Percentiles rank a stretch among this genome's conserved stretches.
These are phyloP conservation scores for Mastomys natalensis DNA, from an alignment of 2,113 vertebrate genomes.

Conservation along the genomic window DNA sequence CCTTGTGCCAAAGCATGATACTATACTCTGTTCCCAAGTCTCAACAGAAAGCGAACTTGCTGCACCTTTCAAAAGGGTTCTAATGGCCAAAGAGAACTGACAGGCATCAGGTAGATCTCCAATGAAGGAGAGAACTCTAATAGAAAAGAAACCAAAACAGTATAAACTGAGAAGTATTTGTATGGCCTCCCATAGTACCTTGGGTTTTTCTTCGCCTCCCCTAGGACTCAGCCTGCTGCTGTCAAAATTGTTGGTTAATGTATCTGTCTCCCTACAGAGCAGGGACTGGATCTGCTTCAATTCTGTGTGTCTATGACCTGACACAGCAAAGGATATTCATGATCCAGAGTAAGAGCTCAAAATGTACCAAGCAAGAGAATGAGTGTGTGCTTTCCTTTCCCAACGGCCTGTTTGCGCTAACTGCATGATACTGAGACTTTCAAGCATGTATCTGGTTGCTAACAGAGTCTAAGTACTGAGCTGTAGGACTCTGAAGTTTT, in stretches of 20 bases:
- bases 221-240: not conserved
- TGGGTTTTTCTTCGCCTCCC: not conserved
- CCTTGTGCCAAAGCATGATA: not conserved
- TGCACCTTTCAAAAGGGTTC: not conserved
- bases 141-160: not conserved
- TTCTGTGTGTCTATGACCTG: not conserved
- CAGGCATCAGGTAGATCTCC: slow-evolving; percentile 9
- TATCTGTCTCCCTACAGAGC: not conserved
- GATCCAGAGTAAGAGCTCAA: not conserved
- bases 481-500: not conserved
- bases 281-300: not conserved
- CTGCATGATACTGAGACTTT: not conserved
- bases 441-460: not conserved
- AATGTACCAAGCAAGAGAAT: not conserved
- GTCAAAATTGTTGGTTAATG: not conserved
- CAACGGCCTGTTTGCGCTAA: not conserved
- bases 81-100: not conserved
- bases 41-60: slow-evolving; percentile 28
- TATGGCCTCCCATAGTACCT: not conserved
- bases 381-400: not conserved
- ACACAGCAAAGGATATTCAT: not conserved
- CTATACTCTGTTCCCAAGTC: not conserved
- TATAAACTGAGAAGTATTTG: not conserved
- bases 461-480: not conserved
- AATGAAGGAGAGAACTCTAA: not conserved